These are phyloP conservation scores for Scophthalmus maximus DNA, from an alignment of 2,113 vertebrate genomes.

Conservation along the genomic window DNA sequence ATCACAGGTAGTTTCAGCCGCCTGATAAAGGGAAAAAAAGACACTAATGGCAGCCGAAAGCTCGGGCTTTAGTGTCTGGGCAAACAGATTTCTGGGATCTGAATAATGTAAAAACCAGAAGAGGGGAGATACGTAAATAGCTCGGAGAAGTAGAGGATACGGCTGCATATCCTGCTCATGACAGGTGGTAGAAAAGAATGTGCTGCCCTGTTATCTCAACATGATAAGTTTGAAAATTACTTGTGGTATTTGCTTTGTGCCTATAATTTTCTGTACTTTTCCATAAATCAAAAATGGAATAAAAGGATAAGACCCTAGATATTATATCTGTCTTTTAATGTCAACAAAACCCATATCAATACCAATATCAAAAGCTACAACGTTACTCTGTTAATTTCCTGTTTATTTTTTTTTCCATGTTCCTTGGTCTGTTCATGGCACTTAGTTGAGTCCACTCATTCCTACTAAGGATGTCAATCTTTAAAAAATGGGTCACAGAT, in stretches of 20 bases:
- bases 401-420: not conserved
- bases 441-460: not conserved
- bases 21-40: slow-evolving; percentile 43
- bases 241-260: not conserved
- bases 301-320: not conserved
- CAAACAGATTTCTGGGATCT: slow-evolving; percentile 53
- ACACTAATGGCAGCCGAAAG: slow-evolving; percentile 60
- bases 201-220: not conserved
- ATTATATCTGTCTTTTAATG: not conserved
- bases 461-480: not conserved
- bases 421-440: not conserved
- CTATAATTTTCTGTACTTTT: not conserved
- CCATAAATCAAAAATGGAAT: not conserved
- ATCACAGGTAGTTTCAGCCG: slow-evolving; percentile 59
- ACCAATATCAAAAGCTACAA: not conserved
- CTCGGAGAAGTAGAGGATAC: slow-evolving; percentile 36
- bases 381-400: too few species aligned
- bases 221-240: not conserved
- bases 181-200: slow-evolving; percentile 11
- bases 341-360: not conserved
- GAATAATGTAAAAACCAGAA: slow-evolving; percentile 67
- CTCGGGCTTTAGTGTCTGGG: slow-evolving; percentile 15
- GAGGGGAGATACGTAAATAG: slow-evolving; percentile 48
- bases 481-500: not conserved
- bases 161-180: slow-evolving; percentile 5